Evolutionary conservation across 2,113 vertebrate species (phyloP).

Genomic region (Oncorhynchus keta): DNA sequence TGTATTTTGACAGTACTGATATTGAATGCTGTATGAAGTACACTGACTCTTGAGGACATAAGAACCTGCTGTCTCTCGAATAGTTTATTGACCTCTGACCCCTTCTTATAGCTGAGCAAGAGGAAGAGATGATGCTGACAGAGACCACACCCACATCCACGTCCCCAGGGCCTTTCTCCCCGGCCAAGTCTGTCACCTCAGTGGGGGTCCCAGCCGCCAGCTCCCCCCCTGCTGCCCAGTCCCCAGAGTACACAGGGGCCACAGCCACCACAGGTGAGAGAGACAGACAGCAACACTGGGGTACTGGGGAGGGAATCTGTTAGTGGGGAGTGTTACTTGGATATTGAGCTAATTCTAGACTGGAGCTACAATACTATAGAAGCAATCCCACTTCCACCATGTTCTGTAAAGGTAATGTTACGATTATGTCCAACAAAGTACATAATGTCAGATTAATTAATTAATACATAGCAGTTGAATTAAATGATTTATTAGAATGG

Average conservation of each 20-base stretch:
- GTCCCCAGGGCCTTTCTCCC: constrained; percentile 88
- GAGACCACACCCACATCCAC: constrained; percentile 83
- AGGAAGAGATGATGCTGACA: constrained; percentile 81
- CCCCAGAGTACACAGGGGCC: constrained; percentile 84
- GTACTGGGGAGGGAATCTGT: not conserved
- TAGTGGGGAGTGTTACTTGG: no score
- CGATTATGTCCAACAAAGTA: not conserved
- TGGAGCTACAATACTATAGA: no score
- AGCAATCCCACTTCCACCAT: no score
- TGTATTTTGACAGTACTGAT: no score
- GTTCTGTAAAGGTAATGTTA: not conserved
- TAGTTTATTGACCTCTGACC: not conserved
- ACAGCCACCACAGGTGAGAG: constrained; percentile 86
- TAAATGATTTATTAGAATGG: not conserved
- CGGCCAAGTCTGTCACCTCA: constrained; percentile 86
- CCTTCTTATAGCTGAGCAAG: constrained; percentile 74
- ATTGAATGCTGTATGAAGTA: no score
- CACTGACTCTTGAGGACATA: no score
- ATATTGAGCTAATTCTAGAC: no score
- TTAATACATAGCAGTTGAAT: not conserved
- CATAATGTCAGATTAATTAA: not conserved
- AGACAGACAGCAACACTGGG: not conserved
- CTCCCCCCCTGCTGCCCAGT: constrained; percentile 85
- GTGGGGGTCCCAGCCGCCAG: constrained; percentile 82
- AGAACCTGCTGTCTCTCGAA: not conserved